A percentile compares a stretch with the other conserved stretches of the same genome.
These are phyloP conservation scores for Heliconius ethilla DNA, from an alignment of 2,888 invertebrate species.

Conservation along the genomic window DNA sequence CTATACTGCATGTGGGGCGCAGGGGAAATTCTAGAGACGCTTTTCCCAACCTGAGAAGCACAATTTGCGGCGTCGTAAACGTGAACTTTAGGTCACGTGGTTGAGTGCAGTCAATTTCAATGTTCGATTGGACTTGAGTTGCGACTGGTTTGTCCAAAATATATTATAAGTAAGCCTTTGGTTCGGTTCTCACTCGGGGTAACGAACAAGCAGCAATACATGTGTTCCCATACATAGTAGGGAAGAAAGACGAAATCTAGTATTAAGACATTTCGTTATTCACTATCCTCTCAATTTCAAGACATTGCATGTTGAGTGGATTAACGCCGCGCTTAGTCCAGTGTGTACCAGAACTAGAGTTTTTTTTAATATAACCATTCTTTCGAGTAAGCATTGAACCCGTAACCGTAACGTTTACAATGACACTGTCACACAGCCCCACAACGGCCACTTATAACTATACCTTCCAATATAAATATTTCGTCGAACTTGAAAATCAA, in stretches of 20 bases:
- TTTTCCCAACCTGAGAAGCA: constrained; percentile 48
- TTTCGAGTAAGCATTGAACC: neutral
- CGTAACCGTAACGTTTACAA: neutral
- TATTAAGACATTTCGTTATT: too few species aligned
- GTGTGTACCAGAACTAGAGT: neutral
- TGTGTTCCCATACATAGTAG: too few species aligned
- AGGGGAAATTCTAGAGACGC: constrained; percentile 48
- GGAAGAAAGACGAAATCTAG: too few species aligned
- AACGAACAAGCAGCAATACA: too few species aligned
- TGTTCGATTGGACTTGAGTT: neutral
- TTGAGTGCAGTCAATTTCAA: neutral
- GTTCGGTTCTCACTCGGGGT: too few species aligned
- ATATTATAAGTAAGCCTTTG: too few species aligned
- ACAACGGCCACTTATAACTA: neutral
- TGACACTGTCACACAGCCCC: neutral
- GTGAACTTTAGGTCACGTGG: constrained; percentile 44
- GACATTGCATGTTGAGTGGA: too few species aligned
- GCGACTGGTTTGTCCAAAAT: neutral
- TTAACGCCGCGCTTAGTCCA: neutral
- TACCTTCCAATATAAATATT: too few species aligned
- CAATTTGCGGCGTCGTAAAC: constrained; percentile 66
- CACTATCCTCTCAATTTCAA: too few species aligned
- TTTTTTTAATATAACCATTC: neutral
- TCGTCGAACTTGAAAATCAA: neutral
- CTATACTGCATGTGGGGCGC: constrained; percentile 23